These are phyloP conservation scores for Heliconius himera DNA, from an alignment of 1,140 invertebrate species.

Conservation along the genomic window DNA sequence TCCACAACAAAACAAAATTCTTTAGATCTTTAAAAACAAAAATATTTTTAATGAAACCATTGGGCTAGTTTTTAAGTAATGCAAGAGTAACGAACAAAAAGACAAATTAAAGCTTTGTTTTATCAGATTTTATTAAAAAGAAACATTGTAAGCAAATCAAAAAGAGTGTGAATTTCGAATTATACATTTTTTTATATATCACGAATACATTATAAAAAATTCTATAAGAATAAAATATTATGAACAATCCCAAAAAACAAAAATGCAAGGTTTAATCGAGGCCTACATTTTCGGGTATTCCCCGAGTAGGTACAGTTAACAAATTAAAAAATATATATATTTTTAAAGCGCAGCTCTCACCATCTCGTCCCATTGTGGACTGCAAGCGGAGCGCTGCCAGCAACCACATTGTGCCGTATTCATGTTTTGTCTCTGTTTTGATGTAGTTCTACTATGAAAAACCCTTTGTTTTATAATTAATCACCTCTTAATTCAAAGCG, in stretches of 20 bases:
- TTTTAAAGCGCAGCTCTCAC: constrained; percentile 2
- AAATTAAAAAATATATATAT: not conserved
- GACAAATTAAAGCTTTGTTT: too few species aligned
- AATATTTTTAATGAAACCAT: too few species aligned
- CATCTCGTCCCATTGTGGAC: not conserved
- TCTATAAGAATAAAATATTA: not conserved
- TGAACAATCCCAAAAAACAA: not conserved
- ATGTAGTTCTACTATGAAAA: constrained; percentile 1
- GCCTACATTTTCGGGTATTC: not conserved
- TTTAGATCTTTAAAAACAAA: too few species aligned
- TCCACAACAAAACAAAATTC: too few species aligned
- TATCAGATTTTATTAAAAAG: too few species aligned
- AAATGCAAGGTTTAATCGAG: not conserved
- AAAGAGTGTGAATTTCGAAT: too few species aligned
- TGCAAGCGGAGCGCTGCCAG: not conserved
- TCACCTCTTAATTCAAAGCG: not conserved
- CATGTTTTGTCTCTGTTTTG: constrained; percentile 15
- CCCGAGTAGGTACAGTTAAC: not conserved
- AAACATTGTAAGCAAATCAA: too few species aligned
- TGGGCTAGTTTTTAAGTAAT: too few species aligned
- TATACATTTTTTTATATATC: too few species aligned
- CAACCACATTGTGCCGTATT: constrained; percentile 9
- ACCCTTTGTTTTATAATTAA: constrained; percentile 5
- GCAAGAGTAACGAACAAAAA: too few species aligned
- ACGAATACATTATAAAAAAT: too few species aligned